phyloP scores from a whole-genome alignment of 1,140 invertebrate species.

The Cecropterus lyciades region DNA sequence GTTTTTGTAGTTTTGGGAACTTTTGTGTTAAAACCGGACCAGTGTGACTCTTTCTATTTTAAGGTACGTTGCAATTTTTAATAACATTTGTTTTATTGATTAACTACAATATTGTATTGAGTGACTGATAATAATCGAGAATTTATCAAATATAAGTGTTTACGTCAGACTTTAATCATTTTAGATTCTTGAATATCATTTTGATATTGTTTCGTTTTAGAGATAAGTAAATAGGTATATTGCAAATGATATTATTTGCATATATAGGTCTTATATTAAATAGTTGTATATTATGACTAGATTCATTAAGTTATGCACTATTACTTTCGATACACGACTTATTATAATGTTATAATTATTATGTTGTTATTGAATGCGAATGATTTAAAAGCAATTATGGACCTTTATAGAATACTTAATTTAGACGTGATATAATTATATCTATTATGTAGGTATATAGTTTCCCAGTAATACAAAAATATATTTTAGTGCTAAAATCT shows the following conservation, averaged over 20 bases:
- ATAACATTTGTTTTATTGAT: constrained; percentile 16
- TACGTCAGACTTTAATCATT: constrained; percentile 32
- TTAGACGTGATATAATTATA: no score
- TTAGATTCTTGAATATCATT: constrained; percentile 21
- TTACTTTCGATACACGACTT: background rate
- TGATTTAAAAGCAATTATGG: background rate
- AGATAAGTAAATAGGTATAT: constrained; percentile 11
- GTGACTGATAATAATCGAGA: constrained; percentile 18
- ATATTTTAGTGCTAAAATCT: no score
- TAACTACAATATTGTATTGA: constrained; percentile 4
- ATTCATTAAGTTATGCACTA: constrained; percentile 5
- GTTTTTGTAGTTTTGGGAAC: constrained; percentile 28
- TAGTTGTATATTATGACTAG: background rate
- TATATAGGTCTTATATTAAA: no score
- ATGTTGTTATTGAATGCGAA: background rate
- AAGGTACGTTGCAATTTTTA: no score
- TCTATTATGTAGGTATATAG: no score
- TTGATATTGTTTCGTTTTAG: constrained; percentile 18
- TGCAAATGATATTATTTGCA: background rate
- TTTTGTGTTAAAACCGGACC: constrained; percentile 33
- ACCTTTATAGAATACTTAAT: no score
- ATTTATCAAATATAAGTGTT: constrained; percentile 21
- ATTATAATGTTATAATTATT: background rate
- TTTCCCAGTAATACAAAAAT: no score
- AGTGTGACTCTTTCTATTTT: constrained; percentile 31